These are phyloP conservation scores for Zosterops pallidus DNA, from an alignment of 2,113 vertebrate species.

Conservation along the genomic window DNA sequence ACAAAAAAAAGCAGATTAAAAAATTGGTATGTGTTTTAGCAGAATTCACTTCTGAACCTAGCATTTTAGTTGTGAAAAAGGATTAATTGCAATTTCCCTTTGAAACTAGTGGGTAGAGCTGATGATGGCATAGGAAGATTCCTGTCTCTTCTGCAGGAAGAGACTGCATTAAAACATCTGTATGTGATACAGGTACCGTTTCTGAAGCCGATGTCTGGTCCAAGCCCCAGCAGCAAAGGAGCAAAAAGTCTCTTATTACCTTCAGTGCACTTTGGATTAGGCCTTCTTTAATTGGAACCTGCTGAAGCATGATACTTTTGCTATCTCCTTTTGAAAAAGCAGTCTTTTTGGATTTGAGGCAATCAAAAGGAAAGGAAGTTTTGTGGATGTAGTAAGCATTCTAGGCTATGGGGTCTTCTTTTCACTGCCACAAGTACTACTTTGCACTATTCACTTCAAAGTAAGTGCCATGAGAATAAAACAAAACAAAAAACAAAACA, in stretches of 20 bases:
- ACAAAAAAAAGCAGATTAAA: neutral
- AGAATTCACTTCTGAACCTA: neutral
- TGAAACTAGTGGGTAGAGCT: neutral
- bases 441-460: neutral
- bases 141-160: neutral
- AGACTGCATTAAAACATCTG: neutral
- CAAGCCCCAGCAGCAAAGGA: neutral
- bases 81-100: neutral
- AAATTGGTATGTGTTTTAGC: neutral
- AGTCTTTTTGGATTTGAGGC: neutral
- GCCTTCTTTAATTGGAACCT: constrained; percentile 30
- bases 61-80: neutral
- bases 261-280: neutral
- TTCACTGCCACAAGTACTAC: neutral
- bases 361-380: neutral
- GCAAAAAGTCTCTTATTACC: neutral
- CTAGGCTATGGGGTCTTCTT: neutral
- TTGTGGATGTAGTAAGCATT: neutral
- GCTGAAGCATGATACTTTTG: constrained; percentile 28
- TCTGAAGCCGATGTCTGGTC: neutral
- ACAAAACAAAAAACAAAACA: neutral
- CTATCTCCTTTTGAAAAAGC: constrained; percentile 8
- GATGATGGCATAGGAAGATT: neutral
- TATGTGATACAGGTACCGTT: neutral
- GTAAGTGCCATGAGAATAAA: neutral